phyloP scores from a whole-genome alignment of 1,140 invertebrate species.

The Drosophila burlai region DNA sequence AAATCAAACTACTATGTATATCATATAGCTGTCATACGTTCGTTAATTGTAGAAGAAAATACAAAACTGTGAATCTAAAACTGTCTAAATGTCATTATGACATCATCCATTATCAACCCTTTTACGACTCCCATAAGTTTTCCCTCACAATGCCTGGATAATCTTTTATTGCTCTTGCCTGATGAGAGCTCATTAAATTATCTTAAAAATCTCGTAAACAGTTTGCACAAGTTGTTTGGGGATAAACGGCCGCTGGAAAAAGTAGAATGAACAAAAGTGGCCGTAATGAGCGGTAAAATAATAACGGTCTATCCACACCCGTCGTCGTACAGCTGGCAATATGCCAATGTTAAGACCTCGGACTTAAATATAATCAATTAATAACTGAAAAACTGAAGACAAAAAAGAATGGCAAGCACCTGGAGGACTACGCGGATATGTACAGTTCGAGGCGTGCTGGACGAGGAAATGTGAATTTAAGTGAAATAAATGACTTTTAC shows the following conservation, averaged over 20 bases:
- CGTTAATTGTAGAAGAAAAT: no score
- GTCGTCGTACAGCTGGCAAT: constrained; percentile 46
- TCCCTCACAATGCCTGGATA: constrained; percentile 6
- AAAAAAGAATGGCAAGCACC: constrained; percentile 42
- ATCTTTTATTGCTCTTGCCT: constrained; percentile 18
- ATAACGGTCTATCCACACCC: constrained; percentile 45
- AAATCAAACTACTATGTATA: no score
- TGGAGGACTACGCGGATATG: constrained; percentile 26
- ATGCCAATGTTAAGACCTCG: constrained; percentile 72
- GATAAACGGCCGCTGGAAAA: background rate
- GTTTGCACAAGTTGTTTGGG: constrained; percentile 14
- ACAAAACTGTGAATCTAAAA: no score
- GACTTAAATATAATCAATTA: constrained; percentile 82
- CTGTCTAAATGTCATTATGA: no score
- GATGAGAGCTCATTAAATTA: constrained; percentile 35
- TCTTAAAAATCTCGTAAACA: constrained; percentile 35
- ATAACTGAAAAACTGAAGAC: constrained; percentile 64
- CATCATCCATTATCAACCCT: background rate
- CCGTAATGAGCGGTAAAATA: constrained; percentile 72
- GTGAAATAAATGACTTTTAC: constrained; percentile 86
- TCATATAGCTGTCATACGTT: no score
- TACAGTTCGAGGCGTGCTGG: constrained; percentile 21
- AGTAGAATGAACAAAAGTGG: constrained; percentile 19
- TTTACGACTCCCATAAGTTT: constrained; percentile 24
- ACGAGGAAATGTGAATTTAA: constrained; percentile 72